phyloP scores from a whole-genome alignment of 2,797 vertebrate species.

The Spheniscus humboldti region DNA sequence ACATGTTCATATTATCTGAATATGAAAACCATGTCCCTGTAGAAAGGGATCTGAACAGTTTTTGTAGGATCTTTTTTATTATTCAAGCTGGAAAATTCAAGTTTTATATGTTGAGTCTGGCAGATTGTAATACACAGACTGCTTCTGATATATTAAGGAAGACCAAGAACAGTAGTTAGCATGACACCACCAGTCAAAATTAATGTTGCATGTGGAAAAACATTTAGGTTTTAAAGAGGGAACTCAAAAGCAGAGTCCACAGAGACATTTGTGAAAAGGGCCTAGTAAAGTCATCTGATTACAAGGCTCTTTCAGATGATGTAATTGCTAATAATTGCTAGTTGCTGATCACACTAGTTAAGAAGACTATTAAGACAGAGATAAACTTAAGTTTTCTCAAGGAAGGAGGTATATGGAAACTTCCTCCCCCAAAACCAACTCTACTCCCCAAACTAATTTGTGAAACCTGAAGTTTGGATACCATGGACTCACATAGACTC shows the following conservation, averaged over 20 bases:
- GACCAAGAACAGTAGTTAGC: neutral
- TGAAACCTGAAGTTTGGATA: neutral
- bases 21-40: neutral
- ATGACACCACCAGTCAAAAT: neutral
- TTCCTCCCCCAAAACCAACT: neutral
- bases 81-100: neutral
- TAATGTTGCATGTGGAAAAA: neutral
- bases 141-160: neutral
- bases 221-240: neutral
- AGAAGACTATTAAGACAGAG: neutral
- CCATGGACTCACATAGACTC: neutral
- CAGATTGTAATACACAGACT: neutral
- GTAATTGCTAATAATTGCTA: neutral
- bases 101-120: neutral
- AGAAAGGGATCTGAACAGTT: neutral
- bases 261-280: neutral
- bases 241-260: fast-evolving
- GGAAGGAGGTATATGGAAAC: neutral
- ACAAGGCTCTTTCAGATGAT: neutral
- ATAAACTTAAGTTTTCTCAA: neutral
- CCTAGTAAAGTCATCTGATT: neutral
- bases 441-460: neutral
- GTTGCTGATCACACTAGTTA: neutral
- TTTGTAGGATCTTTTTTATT: neutral
- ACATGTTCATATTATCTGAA: neutral